These are phyloP conservation scores for Toxotes jaculatrix DNA, from an alignment of 2,113 vertebrate genomes.

Conservation along the genomic window DNA sequence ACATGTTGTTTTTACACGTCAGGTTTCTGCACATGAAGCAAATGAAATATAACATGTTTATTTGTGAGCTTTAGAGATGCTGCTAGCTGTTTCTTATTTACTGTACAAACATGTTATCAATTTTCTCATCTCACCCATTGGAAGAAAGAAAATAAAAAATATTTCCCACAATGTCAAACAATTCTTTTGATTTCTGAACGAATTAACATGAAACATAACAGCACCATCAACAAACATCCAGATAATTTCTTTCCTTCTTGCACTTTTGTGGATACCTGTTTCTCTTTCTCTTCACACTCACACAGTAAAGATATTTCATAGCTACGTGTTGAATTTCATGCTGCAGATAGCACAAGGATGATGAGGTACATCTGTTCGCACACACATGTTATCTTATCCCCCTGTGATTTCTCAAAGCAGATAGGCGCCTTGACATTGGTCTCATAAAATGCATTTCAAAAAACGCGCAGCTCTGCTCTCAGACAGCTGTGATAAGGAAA, in stretches of 20 bases:
- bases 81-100: not conserved
- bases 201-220: not conserved
- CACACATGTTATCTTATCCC: conserved; percentile 34
- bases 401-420: conserved; percentile 8
- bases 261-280: not conserved
- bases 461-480: not conserved
- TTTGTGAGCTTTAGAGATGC: no score
- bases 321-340: conserved; percentile 7
- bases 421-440: conserved; percentile 11
- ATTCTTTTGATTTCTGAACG: not conserved
- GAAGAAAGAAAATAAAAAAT: not conserved
- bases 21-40: no score
- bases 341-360: conserved; percentile 19
- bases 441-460: conserved; percentile 35
- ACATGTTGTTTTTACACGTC: not conserved
- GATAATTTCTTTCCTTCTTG: not conserved
- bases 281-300: conserved; percentile 17
- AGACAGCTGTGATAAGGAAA: conserved; percentile 58
- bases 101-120: not conserved
- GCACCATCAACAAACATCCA: not conserved
- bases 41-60: no score
- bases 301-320: conserved; percentile 16
- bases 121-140: not conserved
- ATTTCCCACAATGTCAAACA: not conserved
- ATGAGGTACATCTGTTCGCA: conserved; percentile 9